A percentile compares a stretch with the other conserved stretches of the same genome.
Evolutionary conservation across 2,113 vertebrate genomes (phyloP).

Genomic region (Chloebia gouldiae): DNA sequence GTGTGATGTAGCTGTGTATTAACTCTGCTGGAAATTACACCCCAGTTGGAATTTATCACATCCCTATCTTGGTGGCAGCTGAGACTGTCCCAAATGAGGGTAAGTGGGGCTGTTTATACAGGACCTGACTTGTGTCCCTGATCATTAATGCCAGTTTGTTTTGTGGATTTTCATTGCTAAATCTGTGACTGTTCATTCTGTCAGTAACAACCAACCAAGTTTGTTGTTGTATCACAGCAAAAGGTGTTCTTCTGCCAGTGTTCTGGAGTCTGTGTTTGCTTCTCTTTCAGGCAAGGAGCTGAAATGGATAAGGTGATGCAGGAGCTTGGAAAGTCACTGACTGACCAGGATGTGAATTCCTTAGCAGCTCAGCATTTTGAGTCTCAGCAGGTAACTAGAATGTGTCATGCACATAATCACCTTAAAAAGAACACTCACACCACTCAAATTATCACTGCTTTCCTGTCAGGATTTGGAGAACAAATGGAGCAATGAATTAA

Average conservation of each 20-base stretch:
- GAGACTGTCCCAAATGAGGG: not conserved
- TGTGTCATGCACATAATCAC: not conserved
- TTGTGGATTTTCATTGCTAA: not conserved
- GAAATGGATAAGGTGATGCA: constrained; percentile 99
- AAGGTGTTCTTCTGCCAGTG: not conserved
- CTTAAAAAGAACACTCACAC: not conserved
- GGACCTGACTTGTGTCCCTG: not conserved
- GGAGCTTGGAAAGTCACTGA: constrained; percentile 90
- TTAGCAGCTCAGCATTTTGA: constrained; percentile 96
- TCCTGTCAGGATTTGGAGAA: constrained; percentile 87
- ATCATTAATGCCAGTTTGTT: not conserved
- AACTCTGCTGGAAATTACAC: not conserved
- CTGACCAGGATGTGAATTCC: constrained; percentile 93
- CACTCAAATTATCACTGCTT: not conserved
- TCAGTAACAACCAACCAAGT: not conserved
- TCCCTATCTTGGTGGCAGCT: not conserved
- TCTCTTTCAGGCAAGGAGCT: constrained; percentile 81
- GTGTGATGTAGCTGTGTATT: not conserved
- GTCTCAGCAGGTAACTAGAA: constrained; percentile 85
- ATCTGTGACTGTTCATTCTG: not conserved
- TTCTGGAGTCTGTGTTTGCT: not conserved
- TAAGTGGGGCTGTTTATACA: not conserved
- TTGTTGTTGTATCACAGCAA: not conserved
- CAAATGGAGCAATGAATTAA: constrained; percentile 93
- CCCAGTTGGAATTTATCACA: not conserved